Conservation (phyloP, 1,140 invertebrate species). For the Sycophaga agraensis region DNA sequence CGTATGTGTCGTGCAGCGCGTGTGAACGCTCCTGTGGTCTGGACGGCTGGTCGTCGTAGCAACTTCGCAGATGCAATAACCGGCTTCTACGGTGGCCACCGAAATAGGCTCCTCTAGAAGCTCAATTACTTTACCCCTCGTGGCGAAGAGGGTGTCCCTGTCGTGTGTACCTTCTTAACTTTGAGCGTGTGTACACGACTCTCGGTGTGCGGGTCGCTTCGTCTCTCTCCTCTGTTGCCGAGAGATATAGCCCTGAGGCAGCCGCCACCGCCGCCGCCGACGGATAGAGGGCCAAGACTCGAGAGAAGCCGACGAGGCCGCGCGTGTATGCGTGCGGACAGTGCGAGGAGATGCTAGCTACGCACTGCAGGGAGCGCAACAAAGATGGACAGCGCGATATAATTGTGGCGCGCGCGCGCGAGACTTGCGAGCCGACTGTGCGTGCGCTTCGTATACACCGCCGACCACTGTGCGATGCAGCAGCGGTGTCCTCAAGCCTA, state of each 20-base stretch:
- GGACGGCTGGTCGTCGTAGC: too few relatives aligned
- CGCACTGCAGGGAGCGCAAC: too few relatives aligned
- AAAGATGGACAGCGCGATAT: too few relatives aligned
- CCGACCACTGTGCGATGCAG: not conserved
- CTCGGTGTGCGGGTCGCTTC: not conserved
- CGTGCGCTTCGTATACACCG: conserved; percentile 20
- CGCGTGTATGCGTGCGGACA: not conserved
- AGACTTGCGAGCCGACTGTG: not conserved
- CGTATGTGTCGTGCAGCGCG: not conserved
- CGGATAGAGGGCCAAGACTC: not conserved
- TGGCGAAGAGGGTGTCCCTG: too few relatives aligned
- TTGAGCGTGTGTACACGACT: not conserved
- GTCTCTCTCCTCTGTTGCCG: conserved; percentile 1
- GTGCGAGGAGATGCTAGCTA: not conserved
- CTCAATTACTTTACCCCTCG: too few relatives aligned
- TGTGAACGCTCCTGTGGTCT: too few relatives aligned
- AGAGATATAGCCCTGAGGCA: not conserved
- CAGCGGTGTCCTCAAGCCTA: not conserved
- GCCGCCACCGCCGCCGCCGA: not conserved
- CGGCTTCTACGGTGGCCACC: not conserved
- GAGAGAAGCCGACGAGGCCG: conserved; percentile 5
- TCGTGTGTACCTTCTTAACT: too few relatives aligned
- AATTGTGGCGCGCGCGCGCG: conserved; percentile 20
- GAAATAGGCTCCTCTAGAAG: not conserved
- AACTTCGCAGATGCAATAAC: not conserved